Evolutionary conservation across 2,888 invertebrate species (phyloP).

Genomic region (Harpalus rufipes): DNA sequence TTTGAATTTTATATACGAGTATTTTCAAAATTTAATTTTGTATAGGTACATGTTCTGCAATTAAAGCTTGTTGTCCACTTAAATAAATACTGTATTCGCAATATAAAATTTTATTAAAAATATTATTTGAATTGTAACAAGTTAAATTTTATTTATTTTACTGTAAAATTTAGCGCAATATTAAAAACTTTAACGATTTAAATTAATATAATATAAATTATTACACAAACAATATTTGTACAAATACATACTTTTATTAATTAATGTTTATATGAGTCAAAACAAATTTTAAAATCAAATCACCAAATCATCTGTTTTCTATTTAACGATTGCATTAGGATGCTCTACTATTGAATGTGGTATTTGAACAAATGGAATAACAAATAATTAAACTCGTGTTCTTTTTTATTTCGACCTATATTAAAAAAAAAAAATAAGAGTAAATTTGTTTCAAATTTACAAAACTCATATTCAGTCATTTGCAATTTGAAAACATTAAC

Average conservation of each 20-base stretch:
- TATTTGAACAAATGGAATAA: too few relatives aligned
- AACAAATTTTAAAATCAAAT: too few relatives aligned
- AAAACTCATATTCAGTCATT: constrained; percentile 23
- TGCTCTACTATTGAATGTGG: too few relatives aligned
- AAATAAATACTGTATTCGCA: background rate
- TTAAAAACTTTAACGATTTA: background rate
- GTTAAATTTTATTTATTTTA: background rate
- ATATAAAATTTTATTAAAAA: background rate
- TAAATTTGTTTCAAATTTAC: constrained; percentile 3
- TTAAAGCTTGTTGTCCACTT: background rate
- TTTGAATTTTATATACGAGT: background rate
- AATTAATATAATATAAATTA: background rate
- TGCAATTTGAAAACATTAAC: constrained; percentile 16
- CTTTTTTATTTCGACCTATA: too few relatives aligned
- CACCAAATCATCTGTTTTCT: too few relatives aligned
- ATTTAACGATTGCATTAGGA: too few relatives aligned
- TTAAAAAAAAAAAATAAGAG: background rate
- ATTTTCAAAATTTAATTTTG: background rate
- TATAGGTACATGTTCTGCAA: background rate
- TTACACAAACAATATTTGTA: background rate
- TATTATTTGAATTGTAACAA: background rate
- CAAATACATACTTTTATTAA: too few relatives aligned
- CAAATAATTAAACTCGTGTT: too few relatives aligned
- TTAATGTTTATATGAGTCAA: too few relatives aligned
- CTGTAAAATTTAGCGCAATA: background rate